A percentile compares a stretch with the other conserved stretches of the same genome.
phyloP scores from a whole-genome alignment of 2,797 vertebrate species.

The Taeniopygia guttata region DNA sequence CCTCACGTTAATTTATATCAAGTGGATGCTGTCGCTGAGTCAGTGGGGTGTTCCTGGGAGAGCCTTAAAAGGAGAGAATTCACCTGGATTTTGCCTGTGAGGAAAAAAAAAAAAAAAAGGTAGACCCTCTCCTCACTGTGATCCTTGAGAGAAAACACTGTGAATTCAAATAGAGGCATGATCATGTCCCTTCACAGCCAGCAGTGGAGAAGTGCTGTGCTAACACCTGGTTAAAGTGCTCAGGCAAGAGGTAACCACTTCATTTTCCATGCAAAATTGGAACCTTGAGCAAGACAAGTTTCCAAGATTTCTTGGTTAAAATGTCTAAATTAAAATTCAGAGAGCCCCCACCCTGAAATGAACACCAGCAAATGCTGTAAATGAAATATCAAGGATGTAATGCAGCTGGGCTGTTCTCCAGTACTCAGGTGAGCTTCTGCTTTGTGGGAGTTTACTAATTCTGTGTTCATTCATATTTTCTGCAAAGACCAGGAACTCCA shows the following conservation, averaged over 20 bases:
- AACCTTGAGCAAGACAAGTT: background rate
- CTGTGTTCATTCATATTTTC: background rate
- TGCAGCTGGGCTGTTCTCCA: background rate
- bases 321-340: background rate
- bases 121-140: background rate
- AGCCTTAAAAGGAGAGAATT: background rate
- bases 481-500: background rate
- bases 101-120: background rate
- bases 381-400: background rate
- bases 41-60: background rate
- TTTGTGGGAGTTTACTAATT: background rate
- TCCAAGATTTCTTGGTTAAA: slow-evolving; percentile 15
- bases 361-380: background rate
- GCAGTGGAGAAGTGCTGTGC: background rate
- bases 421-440: background rate
- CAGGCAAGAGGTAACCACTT: background rate
- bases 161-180: background rate
- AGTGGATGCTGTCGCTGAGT: background rate
- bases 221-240: slow-evolving; percentile 25
- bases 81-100: background rate
- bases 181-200: slow-evolving; percentile 8
- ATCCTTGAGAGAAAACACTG: background rate
- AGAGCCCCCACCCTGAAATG: background rate
- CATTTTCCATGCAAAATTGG: slow-evolving; percentile 3
- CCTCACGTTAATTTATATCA: background rate